Evolutionary conservation across 2,113 vertebrate species (phyloP).

Genomic region (Elephantulus edwardii): DNA sequence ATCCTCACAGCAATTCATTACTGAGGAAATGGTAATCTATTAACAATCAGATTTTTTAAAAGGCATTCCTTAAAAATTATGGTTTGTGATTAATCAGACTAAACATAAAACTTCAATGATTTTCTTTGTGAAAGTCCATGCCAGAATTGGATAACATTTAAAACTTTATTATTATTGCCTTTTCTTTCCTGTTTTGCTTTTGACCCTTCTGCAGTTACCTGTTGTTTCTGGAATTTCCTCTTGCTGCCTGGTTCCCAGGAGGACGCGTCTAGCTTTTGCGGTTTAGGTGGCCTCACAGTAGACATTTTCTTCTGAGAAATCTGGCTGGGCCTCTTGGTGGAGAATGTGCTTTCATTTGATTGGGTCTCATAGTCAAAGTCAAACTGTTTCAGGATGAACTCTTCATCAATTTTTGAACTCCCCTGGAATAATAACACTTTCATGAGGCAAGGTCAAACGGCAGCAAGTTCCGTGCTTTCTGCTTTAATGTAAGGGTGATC

Average conservation of each 20-base stretch:
- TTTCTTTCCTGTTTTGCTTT: not conserved
- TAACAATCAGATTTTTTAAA: not conserved
- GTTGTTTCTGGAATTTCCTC: not conserved
- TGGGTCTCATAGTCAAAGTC: constrained; percentile 69
- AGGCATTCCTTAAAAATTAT: not conserved
- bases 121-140: not conserved
- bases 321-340: constrained; percentile 36
- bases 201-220: constrained; percentile 47
- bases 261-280: not conserved
- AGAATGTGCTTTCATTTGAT: not conserved
- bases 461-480: not conserved
- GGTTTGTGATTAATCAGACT: not conserved
- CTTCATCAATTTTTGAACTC: constrained; percentile 74
- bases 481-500: not conserved
- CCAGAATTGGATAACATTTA: constrained; percentile 24
- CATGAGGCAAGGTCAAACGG: not conserved
- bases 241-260: not conserved
- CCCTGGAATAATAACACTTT: constrained; percentile 56
- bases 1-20: not conserved
- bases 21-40: not conserved
- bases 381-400: constrained; percentile 77
- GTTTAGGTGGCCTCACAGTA: not conserved
- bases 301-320: constrained; percentile 52
- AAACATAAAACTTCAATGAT: constrained; percentile 9
- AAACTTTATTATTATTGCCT: not conserved